Evolutionary conservation across 2,888 invertebrate genomes (phyloP).

Genomic region (Nemotelus pantherinus): DNA sequence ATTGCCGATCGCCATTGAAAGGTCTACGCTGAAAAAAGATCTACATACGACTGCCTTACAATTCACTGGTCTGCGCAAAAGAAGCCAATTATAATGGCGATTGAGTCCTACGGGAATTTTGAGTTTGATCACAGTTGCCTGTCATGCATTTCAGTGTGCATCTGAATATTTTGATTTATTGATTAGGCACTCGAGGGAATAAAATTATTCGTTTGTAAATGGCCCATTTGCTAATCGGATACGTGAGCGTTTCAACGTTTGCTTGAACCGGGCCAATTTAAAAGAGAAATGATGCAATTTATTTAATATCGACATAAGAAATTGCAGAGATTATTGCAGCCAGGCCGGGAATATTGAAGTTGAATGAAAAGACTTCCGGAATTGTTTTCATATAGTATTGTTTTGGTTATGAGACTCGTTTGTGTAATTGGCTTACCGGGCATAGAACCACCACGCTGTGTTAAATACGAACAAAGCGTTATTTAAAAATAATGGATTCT

Average conservation of each 20-base stretch:
- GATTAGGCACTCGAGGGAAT: constrained; percentile 49
- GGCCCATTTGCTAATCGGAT: constrained; percentile 42
- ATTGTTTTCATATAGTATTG: no score
- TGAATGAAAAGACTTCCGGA: no score
- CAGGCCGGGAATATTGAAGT: not conserved
- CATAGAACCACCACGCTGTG: no score
- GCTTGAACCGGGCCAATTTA: constrained; percentile 10
- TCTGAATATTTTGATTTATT: constrained; percentile 54
- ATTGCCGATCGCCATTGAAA: constrained; percentile 32
- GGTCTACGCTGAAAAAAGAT: not conserved
- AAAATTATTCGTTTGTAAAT: constrained; percentile 39
- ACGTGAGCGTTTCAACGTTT: constrained; percentile 9
- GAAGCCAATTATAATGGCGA: constrained; percentile 54
- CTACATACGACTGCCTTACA: constrained; percentile 30
- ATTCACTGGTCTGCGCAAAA: constrained; percentile 30
- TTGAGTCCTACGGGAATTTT: constrained; percentile 54
- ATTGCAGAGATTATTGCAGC: not conserved
- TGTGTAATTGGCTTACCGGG: no score
- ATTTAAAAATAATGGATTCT: no score
- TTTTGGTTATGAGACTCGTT: no score
- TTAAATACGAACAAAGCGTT: no score
- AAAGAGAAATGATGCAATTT: constrained; percentile 20
- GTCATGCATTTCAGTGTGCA: constrained; percentile 43
- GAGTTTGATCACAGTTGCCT: constrained; percentile 32
- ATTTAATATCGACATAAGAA: constrained; percentile 10